Conservation (phyloP, 2,888 invertebrate species). For the Calameuta idolon region DNA sequence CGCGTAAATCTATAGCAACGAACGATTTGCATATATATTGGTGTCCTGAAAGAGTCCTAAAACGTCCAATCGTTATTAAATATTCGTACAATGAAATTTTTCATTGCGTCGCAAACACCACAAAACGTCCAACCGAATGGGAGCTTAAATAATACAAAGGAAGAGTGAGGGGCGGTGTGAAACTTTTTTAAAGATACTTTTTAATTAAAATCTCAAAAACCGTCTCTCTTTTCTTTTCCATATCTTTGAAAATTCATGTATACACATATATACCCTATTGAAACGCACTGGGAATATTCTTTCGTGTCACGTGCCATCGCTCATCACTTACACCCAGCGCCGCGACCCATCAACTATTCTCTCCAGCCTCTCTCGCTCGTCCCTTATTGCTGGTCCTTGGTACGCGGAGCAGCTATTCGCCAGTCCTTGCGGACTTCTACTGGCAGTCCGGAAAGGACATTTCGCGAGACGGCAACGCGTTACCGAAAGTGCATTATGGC, state of each 20-base stretch:
- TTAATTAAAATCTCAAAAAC: background rate
- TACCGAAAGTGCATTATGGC: background rate
- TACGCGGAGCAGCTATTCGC: background rate
- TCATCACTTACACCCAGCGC: conserved; percentile 19
- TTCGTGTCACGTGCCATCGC: conserved; percentile 26
- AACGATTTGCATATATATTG: background rate
- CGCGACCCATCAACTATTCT: background rate
- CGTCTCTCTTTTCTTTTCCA: background rate
- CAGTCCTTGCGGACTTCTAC: background rate
- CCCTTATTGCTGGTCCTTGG: background rate
- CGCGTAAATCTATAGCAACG: background rate
- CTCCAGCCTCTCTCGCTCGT: conserved; percentile 17
- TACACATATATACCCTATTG: background rate
- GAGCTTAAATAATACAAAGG: background rate
- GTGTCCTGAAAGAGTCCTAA: background rate
- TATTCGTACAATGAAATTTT: background rate
- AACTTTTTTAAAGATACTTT: background rate
- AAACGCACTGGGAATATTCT: background rate
- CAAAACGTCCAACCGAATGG: background rate
- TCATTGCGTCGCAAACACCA: background rate
- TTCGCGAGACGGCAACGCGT: background rate
- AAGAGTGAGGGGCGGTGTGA: background rate
- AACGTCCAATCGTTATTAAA: background rate
- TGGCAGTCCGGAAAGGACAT: background rate
- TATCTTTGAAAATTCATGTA: background rate